Evolutionary conservation across 2,113 vertebrate species (phyloP), one percentile per base, ranked within the genome.

Genomic region (Pao palembangensis): DNA sequence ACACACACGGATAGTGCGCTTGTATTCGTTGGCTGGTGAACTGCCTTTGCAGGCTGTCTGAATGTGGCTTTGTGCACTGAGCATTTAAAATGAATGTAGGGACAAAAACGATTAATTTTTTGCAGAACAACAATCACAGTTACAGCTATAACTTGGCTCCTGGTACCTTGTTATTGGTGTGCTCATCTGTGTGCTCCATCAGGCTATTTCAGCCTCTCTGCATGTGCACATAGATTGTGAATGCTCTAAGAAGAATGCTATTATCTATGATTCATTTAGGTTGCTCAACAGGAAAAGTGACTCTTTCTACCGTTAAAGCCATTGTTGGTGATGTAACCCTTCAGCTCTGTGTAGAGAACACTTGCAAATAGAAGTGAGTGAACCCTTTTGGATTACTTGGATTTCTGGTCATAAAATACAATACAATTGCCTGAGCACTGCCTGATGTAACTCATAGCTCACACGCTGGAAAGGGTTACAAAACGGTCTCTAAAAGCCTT

Each of bases 231-330:
- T 10, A 44, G 34, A 57, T 43, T 23, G 51, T 60, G 50, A 60
- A 20, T 20, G 28, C 49, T 60, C 23, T 8, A 28, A 64, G 44
- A 61, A 67, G 43, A 61, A 70, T 73, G 73, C 46, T 16, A 23
- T 54, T 64, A 54, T 76, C 31, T 48, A 25, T 43, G 50, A 31
- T 47, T 55, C 50, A 41, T 65, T 51, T 46, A 70, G 69, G 79
- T 59, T 70, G 75, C 74, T 69, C 49, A 74, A 81, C 86, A 78
- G 75, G 84, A 82, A 73, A 70, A 58, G 82, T 56, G 56, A 79
- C 79, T 85, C 62, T 41, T 16, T 47, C 12, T 44, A n/a, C 43
- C 55, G 25, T n/a, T 23, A 23, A 14, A 71, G 16, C 48, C 48
- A 13, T 43, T 38, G 58, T 51, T 41, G n/a, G n/a, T 17, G 69